A percentile compares a stretch with the other conserved stretches of the same genome.
Conservation (phyloP, 2,113 vertebrate genomes). For the Holacanthus passer region DNA sequence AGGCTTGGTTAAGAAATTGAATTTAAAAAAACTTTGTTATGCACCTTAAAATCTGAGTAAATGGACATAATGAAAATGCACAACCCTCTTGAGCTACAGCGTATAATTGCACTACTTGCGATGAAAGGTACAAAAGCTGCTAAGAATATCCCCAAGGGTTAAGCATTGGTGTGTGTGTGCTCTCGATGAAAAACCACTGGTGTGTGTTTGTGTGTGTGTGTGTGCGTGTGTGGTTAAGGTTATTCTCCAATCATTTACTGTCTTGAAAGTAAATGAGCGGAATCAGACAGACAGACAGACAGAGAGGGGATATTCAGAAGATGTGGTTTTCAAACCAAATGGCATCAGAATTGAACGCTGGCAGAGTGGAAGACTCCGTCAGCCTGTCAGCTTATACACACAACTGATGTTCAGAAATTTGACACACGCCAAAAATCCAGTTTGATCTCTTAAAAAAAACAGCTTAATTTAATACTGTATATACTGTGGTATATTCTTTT, state of each 20-base stretch:
- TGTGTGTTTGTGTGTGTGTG: slow-evolving; percentile 23
- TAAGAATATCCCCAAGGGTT: slow-evolving; percentile 45
- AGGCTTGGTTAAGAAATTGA: slow-evolving; percentile 80
- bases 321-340: slow-evolving; percentile 17
- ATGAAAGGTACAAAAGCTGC: slow-evolving; percentile 61
- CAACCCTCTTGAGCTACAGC: slow-evolving; percentile 57
- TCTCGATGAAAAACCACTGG: slow-evolving; percentile 16
- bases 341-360: slow-evolving; percentile 36
- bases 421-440: slow-evolving; percentile 75
- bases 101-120: slow-evolving; percentile 53
- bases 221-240: not conserved
- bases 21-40: slow-evolving; percentile 21
- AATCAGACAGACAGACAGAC: not conserved
- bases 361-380: slow-evolving; percentile 45
- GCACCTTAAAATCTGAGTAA: slow-evolving; percentile 65
- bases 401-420: slow-evolving; percentile 70
- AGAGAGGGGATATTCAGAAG: slow-evolving; percentile 37
- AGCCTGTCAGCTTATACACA: slow-evolving; percentile 74
- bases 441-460: slow-evolving; percentile 71
- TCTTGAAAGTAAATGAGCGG: slow-evolving; percentile 12
- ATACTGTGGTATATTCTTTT: slow-evolving; percentile 72
- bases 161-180: not conserved
- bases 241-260: slow-evolving; percentile 33
- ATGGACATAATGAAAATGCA: slow-evolving; percentile 50
- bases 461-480: slow-evolving; percentile 85